Evolutionary conservation across 2,797 vertebrate species (phyloP).

Genomic region (Phoxinus dragarum): DNA sequence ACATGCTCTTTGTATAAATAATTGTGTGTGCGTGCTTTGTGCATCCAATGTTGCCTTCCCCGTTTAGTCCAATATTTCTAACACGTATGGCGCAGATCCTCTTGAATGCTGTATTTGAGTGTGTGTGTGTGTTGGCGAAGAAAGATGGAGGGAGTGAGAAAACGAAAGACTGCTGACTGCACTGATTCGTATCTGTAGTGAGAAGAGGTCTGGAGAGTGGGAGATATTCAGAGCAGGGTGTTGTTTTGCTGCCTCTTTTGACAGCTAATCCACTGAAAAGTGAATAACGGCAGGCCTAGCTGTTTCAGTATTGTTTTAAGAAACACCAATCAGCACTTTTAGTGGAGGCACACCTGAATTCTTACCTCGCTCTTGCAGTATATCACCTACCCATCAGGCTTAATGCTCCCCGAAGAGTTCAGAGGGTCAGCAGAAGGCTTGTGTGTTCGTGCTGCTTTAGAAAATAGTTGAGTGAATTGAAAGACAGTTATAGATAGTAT

Average conservation of each 20-base stretch:
- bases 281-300: constrained; percentile 45
- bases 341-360: constrained; percentile 43
- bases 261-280: constrained; percentile 51
- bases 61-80: constrained; percentile 25
- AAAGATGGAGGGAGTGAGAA: constrained; percentile 15
- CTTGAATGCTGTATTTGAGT: background rate
- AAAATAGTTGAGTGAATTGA: constrained; percentile 16
- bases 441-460: background rate
- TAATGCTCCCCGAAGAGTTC: constrained; percentile 45
- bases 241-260: constrained; percentile 49
- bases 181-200: constrained; percentile 45
- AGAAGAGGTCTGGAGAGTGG: constrained; percentile 45
- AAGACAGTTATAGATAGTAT: background rate
- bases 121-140: background rate
- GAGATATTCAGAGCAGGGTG: constrained; percentile 52
- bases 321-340: constrained; percentile 52
- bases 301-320: constrained; percentile 50
- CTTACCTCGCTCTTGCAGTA: constrained; percentile 12
- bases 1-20: constrained; percentile 32
- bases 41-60: constrained; percentile 16
- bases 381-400: constrained; percentile 45
- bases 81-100: background rate
- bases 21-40: constrained; percentile 26
- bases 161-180: constrained; percentile 47
- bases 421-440: constrained; percentile 26